These are phyloP conservation scores for Bedellia somnulentella DNA, from an alignment of 2,888 invertebrate genomes.

Conservation along the genomic window DNA sequence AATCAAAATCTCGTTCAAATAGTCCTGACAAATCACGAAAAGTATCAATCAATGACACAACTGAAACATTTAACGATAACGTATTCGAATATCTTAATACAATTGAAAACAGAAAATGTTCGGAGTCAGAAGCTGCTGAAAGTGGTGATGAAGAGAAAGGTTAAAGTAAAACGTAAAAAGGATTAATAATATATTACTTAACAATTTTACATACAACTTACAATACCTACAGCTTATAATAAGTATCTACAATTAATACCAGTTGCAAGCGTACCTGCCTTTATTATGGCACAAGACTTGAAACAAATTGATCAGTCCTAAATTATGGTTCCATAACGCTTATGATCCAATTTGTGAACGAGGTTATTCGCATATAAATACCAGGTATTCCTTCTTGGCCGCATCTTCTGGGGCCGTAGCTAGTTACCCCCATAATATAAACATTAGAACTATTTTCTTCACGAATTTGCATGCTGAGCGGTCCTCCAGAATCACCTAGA, in stretches of 20 bases:
- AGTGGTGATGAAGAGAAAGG: too few species aligned
- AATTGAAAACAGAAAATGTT: constrained; percentile 28
- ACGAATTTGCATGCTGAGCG: constrained; percentile 28
- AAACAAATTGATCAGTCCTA: too few species aligned
- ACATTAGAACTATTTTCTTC: constrained; percentile 27
- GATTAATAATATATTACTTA: background rate
- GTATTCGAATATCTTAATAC: constrained; percentile 34
- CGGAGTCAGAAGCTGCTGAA: constrained; percentile 27
- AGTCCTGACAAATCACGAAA: constrained; percentile 33
- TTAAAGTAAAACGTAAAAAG: too few species aligned
- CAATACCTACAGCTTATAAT: too few species aligned
- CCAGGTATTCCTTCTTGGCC: constrained; percentile 53
- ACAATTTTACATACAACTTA: background rate
- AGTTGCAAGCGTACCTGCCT: background rate
- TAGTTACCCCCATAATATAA: constrained; percentile 54
- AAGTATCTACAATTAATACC: background rate
- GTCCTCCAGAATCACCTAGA: constrained; percentile 64
- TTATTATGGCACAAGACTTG: constrained; percentile 1
- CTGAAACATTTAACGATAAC: constrained; percentile 31
- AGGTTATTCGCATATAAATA: constrained; percentile 61
- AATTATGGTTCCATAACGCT: too few species aligned
- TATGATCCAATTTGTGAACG: constrained; percentile 65
- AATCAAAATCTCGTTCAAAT: constrained; percentile 21
- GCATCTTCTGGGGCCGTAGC: constrained; percentile 17
- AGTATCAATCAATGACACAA: constrained; percentile 34